Conservation (phyloP, 2,797 vertebrate species). For the Hydrocynus forskahlii region DNA sequence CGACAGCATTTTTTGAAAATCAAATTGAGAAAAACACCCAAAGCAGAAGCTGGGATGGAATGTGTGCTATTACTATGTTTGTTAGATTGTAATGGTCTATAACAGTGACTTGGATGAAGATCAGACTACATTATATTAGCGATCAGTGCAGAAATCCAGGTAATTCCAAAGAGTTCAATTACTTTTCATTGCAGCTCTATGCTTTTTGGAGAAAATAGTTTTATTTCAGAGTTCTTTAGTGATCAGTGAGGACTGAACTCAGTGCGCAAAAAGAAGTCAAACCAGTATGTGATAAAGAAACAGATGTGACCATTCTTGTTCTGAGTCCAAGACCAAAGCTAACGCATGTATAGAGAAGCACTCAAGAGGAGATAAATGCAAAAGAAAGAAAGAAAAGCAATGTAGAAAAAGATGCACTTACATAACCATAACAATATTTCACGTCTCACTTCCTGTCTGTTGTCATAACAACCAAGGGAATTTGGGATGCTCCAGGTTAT, state of each 20-base stretch:
- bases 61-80: no score
- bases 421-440: slow-evolving; percentile 37
- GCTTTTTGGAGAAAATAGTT: not conserved
- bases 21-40: no score
- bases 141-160: no score
- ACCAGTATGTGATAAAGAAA: not conserved
- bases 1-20: no score
- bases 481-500: slow-evolving; percentile 50
- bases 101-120: not conserved
- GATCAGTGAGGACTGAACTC: not conserved
- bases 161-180: not conserved
- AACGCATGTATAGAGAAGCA: not conserved
- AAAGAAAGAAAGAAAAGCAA: slow-evolving; percentile 8
- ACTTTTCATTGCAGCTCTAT: not conserved
- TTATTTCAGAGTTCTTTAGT: not conserved
- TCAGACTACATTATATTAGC: no score
- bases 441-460: slow-evolving; percentile 72
- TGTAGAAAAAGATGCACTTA: slow-evolving; percentile 27
- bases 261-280: not conserved
- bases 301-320: not conserved
- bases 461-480: slow-evolving; percentile 73
- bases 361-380: slow-evolving; percentile 7
- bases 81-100: not conserved
- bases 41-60: not conserved
- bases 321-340: not conserved